Conservation (phyloP, 2,113 vertebrate species). For the Chlorocebus sabaeus region DNA sequence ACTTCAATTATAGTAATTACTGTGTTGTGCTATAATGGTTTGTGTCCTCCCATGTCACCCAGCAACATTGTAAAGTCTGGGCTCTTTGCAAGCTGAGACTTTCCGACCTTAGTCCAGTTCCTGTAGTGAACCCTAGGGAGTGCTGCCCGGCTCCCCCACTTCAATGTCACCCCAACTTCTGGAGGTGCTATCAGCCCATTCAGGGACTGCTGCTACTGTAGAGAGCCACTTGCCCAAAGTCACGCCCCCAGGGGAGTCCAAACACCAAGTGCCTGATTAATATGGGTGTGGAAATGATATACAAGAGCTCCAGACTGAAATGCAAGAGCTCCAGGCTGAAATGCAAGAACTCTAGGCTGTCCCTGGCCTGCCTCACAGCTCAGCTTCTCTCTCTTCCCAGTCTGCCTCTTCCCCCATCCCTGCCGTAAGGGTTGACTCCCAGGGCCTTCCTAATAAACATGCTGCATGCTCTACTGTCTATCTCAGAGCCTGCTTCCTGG, state of each 20-base stretch:
- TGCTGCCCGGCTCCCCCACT: background rate
- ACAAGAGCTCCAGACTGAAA: background rate
- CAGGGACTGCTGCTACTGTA: background rate
- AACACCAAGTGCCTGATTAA: background rate
- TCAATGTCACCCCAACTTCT: background rate
- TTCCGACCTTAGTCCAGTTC: background rate
- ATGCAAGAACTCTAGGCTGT: background rate
- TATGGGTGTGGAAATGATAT: background rate
- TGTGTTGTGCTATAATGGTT: background rate
- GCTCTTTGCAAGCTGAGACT: background rate
- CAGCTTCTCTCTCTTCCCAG: background rate
- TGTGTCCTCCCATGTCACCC: background rate
- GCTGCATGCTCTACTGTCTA: fast-evolving
- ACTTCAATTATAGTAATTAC: background rate
- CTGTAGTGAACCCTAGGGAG: too few species aligned
- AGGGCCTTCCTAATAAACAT: background rate
- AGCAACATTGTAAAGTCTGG: background rate
- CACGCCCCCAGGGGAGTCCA: fast-evolving
- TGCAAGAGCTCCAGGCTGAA: background rate
- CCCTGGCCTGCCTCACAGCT: background rate
- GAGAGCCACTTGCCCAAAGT: background rate
- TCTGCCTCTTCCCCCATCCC: background rate
- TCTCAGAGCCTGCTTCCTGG: background rate
- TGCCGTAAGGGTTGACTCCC: background rate
- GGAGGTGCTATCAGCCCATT: background rate